Conservation (phyloP, 2,888 invertebrate species). For the Orthosia cruda region DNA sequence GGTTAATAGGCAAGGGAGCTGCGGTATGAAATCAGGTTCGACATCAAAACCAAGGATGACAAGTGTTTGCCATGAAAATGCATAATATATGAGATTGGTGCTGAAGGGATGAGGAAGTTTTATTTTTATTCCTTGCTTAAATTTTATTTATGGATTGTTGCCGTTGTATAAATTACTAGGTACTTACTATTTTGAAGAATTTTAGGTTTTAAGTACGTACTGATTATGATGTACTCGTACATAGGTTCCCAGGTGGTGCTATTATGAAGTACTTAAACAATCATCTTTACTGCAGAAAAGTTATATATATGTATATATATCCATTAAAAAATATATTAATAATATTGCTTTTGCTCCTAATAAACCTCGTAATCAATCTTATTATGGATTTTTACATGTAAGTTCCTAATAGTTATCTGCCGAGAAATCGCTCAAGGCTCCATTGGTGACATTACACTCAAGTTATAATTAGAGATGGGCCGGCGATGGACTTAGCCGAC, state of each 20-base stretch:
- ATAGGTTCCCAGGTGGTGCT: no score
- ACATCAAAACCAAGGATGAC: constrained; percentile 39
- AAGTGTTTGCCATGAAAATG: constrained; percentile 23
- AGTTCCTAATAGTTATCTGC: constrained; percentile 24
- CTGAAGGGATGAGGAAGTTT: constrained; percentile 10
- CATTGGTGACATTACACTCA: constrained; percentile 23
- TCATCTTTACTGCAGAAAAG: no score
- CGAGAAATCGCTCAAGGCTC: constrained; percentile 23
- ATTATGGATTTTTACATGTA: neutral
- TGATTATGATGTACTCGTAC: no score
- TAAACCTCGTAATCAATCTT: constrained; percentile 61
- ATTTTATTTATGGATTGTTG: neutral
- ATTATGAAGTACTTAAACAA: no score
- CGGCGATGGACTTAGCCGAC: neutral
- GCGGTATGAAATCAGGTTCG: constrained; percentile 30
- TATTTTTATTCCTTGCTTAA: neutral
- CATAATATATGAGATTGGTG: constrained; percentile 34
- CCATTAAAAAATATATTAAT: no score
- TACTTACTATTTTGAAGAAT: no score
- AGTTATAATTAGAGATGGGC: constrained; percentile 35
- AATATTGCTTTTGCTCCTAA: neutral
- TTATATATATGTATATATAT: no score
- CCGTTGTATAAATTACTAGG: neutral
- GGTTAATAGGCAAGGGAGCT: neutral
- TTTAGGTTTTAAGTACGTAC: no score